phyloP scores from a whole-genome alignment of 2,113 vertebrate genomes.

The Parotia lawesii region DNA sequence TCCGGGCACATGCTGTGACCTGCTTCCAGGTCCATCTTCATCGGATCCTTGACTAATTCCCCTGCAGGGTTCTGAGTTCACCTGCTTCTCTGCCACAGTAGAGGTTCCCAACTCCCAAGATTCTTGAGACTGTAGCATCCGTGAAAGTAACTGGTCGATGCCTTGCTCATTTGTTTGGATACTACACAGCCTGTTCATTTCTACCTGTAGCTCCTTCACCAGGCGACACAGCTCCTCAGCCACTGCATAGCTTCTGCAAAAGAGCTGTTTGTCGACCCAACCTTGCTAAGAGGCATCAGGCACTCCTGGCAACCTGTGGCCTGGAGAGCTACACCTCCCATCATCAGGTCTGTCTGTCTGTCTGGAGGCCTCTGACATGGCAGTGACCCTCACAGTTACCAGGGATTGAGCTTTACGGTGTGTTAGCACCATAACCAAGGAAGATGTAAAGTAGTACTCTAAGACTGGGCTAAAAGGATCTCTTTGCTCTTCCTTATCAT shows the following conservation, averaged over 20 bases:
- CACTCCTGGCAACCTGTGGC: rapidly evolving
- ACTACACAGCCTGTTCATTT: rapidly evolving
- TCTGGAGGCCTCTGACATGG: not conserved
- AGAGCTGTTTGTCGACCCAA: not conserved
- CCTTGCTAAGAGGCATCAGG: not conserved
- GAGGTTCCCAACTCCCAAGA: no score
- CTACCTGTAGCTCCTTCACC: not conserved
- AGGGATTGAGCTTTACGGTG: rapidly evolving
- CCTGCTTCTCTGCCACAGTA: not conserved
- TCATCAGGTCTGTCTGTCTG: not conserved
- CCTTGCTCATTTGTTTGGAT: not conserved
- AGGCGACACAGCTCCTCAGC: rapidly evolving
- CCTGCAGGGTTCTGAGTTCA: no score
- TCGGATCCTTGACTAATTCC: rapidly evolving
- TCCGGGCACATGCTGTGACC: rapidly evolving
- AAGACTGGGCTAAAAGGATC: not conserved
- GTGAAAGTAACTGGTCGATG: not conserved
- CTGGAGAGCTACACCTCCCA: not conserved
- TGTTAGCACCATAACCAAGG: not conserved
- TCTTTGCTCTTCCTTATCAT: not conserved
- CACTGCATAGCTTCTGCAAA: not conserved
- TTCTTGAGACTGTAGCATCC: no score
- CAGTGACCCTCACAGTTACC: not conserved
- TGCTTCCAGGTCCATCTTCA: not conserved
- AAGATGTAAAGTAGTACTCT: rapidly evolving